Percentiles rank a stretch among this genome's conserved stretches.
These are phyloP conservation scores for Sisyra terminalis DNA, from an alignment of 2,888 invertebrate genomes.

Conservation along the genomic window DNA sequence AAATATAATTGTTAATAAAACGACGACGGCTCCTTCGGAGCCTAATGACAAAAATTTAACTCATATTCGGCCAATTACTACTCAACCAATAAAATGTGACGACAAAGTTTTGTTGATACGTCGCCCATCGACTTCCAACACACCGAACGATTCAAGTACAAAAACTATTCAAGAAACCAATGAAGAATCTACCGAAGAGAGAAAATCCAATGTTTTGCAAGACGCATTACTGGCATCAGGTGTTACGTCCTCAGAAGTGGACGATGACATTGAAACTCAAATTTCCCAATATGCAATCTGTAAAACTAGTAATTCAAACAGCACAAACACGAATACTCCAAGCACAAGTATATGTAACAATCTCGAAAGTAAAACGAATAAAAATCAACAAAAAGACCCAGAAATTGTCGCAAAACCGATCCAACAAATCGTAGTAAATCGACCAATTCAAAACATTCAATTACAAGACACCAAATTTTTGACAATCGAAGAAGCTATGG, in stretches of 20 bases:
- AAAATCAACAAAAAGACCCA: background rate
- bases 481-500: slow-evolving; percentile 27
- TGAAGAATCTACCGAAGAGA: slow-evolving; percentile 2
- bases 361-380: background rate
- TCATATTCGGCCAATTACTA: slow-evolving; percentile 18
- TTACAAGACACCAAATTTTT: slow-evolving; percentile 6
- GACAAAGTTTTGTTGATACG: slow-evolving; percentile 5
- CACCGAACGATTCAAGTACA: slow-evolving; percentile 2
- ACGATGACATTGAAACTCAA: slow-evolving; percentile 15
- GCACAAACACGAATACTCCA: no score
- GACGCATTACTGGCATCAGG: slow-evolving; percentile 16
- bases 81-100: slow-evolving; percentile 1
- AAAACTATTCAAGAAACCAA: background rate
- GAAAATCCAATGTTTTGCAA: slow-evolving; percentile 14
- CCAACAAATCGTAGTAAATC: background rate
- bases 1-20: slow-evolving; percentile 7
- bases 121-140: slow-evolving; percentile 12
- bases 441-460: slow-evolving; percentile 5
- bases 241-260: slow-evolving; percentile 11
- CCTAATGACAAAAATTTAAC: slow-evolving; percentile 2
- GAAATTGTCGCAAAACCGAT: background rate
- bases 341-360: no score
- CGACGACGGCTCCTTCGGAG: background rate
- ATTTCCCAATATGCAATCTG: slow-evolving; percentile 15
- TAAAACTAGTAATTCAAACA: background rate